These are phyloP conservation scores for Mesoclemmys tuberculata DNA, from an alignment of 2,113 vertebrate genomes.

Conservation along the genomic window DNA sequence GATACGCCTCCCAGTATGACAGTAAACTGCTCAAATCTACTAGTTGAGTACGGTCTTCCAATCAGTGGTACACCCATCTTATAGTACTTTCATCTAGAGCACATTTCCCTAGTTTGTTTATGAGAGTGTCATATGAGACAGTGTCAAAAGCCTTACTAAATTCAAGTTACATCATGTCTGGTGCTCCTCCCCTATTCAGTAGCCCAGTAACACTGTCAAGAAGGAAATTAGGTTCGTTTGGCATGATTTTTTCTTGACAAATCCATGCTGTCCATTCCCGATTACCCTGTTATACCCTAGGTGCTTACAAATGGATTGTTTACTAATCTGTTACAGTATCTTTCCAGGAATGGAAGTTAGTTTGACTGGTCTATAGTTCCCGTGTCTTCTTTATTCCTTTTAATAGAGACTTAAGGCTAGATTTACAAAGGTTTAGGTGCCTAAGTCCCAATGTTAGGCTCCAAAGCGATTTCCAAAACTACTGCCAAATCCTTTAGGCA, in stretches of 20 bases:
- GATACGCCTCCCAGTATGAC: too few species aligned
- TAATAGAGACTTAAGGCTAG: background rate
- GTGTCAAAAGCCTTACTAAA: background rate
- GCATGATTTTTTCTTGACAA: background rate
- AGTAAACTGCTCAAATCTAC: too few species aligned
- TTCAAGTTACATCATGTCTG: background rate
- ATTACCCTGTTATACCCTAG: background rate
- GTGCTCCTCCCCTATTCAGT: background rate
- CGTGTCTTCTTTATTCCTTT: background rate
- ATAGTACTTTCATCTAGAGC: too few species aligned
- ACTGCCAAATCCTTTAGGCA: too few species aligned
- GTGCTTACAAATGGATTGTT: background rate
- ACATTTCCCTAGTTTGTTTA: too few species aligned
- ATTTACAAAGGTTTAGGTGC: too few species aligned
- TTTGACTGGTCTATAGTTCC: background rate
- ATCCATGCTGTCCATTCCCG: background rate
- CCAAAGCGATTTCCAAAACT: too few species aligned
- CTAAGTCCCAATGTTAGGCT: too few species aligned
- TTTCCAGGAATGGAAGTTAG: background rate
- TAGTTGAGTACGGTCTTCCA: too few species aligned
- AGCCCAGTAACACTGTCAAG: background rate
- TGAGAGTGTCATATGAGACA: too few species aligned
- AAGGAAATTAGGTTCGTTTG: background rate
- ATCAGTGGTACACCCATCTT: too few species aligned
- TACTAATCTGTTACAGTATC: background rate